Base-by-base conservation (phyloP, 2,888 invertebrate species). In the Dorcus parallelipipedus region DNA sequence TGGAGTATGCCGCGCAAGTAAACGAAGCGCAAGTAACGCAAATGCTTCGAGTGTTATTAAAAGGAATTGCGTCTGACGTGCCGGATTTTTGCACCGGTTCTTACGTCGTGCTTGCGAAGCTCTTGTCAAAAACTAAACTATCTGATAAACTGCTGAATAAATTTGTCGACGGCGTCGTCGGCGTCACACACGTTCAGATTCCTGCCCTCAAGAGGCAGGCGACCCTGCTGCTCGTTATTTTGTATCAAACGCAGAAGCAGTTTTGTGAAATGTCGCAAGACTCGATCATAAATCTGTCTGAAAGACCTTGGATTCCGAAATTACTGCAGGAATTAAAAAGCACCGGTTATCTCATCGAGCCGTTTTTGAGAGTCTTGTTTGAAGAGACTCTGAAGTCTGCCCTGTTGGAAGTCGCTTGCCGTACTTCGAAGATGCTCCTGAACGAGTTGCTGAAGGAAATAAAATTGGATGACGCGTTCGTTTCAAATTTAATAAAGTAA, bases 21-120 rank as follows among this genome's bases (percentile, higher is more conserved):
- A 67, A 64, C 23, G 89, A 90, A 73, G 75, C 84, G 60, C 85
- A 91, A 54, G 75, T 95, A 2, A 82, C 84, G 49, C 83, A 85
- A 10, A 78, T 95, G 26, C 71, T 95, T 26, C 89, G 91, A 0
- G 83, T 87, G 0, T 70, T 95, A n/a, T 70, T 88, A 0, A 84
- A 83, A 66, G 93, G 91, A 0, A 78, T 95, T 10, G 82, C 82
- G 14, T 91, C 91, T 2, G 73, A 82, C 0, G 78, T 87, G 1
- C 71, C 82, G 0, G 92, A 94, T 76, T 92, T 87, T 74, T 83
- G 85, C 67, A 86, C 92, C 0, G 84, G 90, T 1, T 82, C 86
- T 0, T 90, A 89, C 71, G 86, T 93, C 76, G 85, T 94, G 26
- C 75, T 88, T 0, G 87, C 88, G 0, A 88, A 87, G 70, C 72